Evolutionary conservation across 2,888 invertebrate genomes (phyloP), one percentile per base, ranked within the genome.

Genomic region (Branchinecta sandiegonensis): DNA sequence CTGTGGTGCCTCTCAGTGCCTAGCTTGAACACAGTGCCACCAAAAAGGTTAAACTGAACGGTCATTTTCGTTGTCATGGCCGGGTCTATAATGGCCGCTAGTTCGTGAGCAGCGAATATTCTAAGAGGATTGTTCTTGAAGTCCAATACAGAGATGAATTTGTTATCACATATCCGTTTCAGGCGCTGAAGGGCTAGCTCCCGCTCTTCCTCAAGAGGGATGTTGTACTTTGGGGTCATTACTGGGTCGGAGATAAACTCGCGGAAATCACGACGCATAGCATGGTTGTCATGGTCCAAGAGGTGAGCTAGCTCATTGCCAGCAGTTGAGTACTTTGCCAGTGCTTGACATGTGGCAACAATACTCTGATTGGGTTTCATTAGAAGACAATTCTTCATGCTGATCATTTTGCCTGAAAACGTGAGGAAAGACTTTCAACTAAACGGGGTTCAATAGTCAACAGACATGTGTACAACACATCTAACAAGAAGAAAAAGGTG

Each of bases 1-100:
- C 74, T 70, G 66, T 75, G 75, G 70, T 78, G 78, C 14, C 75
- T 71, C 66, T 76, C 74, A 7, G 78, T 78, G 46, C 78, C 78
- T 70, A 78, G 74, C 67, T 77, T 76, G 47, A 75, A 72, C 7
- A 78, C 74, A 7, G 78, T 77, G 48, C 76, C 76, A 46, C 75
- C 75, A 71, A 78, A 78, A 47, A 78, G 74, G 72, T 77, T 74
- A 69, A 77, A 75, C 72, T 73, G 69, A n/a, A 73, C 73, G 5
- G 73, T 73, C 73, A 73, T 73, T 67, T 73, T 73, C 11, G 72
- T 72, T 13, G 73, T 70, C 71, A 72, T 73, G 47, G 72, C 72
- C 8, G 73, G 73, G 63, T 73, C 73, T 50, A 73, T 71, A 50
- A 73, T 72, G 64, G 73, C 71, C 9, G 72, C 71, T 56, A 73